Base-by-base conservation (phyloP, 2,113 vertebrate genomes). In the Colinus virginianus region DNA sequence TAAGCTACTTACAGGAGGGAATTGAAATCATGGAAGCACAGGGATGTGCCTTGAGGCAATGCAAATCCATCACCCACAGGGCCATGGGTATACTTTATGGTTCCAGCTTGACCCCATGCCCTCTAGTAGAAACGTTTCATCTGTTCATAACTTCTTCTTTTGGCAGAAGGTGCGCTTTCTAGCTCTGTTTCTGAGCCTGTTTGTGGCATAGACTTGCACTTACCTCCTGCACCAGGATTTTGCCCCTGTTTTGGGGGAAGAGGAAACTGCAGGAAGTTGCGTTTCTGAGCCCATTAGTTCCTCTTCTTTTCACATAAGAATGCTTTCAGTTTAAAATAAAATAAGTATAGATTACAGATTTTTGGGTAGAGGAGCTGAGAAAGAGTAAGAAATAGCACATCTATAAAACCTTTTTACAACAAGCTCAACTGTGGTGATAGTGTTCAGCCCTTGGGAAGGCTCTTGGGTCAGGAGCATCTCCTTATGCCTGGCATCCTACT, bases 351-450 rank as follows among this genome's bases (percentile, higher is more conserved):
- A 61, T 38, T 25, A 26, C 9, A 30, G 9, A 21, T 22, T 72
- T 53, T 56, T 25, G 38, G 28, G 16, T 56, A 40, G 21, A 56
- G 23, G 49, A 63, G 10, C 61, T 40, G 61, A 36, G 36, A 72
- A 43, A 22, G 28, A 72, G 26, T 42, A 55, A 56, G 13, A 40
- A 56, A n/a, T 25, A n/a, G 32, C 11, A 32, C 21, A 45, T 32
- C 32, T 59, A 23, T 70, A 68, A 84, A 64, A 42, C 1, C 38
- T 69, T 36, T 0, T 0, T 21, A n/a, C 3, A 34, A 4, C 14
- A 1, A 53, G 13, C 58, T 83, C 13, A 1, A 4, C 34, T 55
- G 32, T 0, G 0, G 4, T 32, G 2, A 30, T 68, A 7, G 0
- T 3, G 19, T 22, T 28, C 58, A 46, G 7, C 38, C 18, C 22